Evolutionary conservation across 2,113 vertebrate species (phyloP).

Genomic region (Abramis brama): DNA sequence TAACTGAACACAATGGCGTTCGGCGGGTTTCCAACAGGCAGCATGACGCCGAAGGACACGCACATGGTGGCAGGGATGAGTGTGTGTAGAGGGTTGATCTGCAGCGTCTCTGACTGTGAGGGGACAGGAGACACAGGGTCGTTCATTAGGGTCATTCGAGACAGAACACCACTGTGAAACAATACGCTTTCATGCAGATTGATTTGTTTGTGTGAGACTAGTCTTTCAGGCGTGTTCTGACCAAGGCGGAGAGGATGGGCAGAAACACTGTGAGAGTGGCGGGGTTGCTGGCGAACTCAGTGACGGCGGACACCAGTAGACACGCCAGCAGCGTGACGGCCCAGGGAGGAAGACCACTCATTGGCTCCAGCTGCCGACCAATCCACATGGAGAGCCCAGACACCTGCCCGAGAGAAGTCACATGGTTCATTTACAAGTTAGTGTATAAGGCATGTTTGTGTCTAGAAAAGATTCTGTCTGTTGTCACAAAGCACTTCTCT

Average conservation of each 20-base stretch:
- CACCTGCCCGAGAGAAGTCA: constrained; percentile 62
- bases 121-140: constrained; percentile 32
- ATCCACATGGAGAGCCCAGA: constrained; percentile 97
- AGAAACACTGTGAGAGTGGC: constrained; percentile 97
- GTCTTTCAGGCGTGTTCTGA: constrained; percentile 64
- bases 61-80: constrained; percentile 97
- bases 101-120: constrained; percentile 90
- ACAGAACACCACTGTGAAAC: neutral
- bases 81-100: constrained; percentile 94
- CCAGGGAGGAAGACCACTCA: constrained; percentile 94
- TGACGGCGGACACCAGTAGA: constrained; percentile 92
- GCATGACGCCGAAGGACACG: constrained; percentile 97
- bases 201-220: neutral
- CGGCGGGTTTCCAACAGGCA: constrained; percentile 97
- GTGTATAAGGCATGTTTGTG: neutral
- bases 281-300: constrained; percentile 96
- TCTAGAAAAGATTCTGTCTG: neutral
- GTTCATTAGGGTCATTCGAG: neutral
- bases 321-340: constrained; percentile 92
- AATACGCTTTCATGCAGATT: neutral
- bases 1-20: constrained; percentile 99
- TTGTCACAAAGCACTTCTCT: neutral
- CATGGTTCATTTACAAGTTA: neutral
- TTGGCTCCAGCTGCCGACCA: constrained; percentile 91
- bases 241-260: constrained; percentile 94